These are phyloP conservation scores for Punctoribates punctum DNA, from an alignment of 2,888 invertebrate genomes.

Conservation along the genomic window DNA sequence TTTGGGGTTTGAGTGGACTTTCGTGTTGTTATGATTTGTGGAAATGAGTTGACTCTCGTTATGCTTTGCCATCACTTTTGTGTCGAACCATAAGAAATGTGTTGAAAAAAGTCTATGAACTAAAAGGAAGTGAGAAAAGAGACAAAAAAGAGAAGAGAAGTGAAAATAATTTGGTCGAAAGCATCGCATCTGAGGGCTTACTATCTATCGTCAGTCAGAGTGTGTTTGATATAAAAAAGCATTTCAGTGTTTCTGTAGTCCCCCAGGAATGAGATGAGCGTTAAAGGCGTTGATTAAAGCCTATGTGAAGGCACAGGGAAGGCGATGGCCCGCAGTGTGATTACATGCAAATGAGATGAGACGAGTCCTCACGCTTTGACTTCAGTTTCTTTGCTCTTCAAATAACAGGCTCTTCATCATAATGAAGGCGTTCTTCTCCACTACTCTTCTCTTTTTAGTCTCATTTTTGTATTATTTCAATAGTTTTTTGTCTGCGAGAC, in stretches of 20 bases:
- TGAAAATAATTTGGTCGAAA: constrained; percentile 25
- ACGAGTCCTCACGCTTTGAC: background rate
- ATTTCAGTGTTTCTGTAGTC: constrained; percentile 9
- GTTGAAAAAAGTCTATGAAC: background rate
- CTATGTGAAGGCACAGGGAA: background rate
- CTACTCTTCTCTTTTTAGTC: background rate
- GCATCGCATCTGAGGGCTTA: background rate
- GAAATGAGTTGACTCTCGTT: background rate
- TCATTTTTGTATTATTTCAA: background rate
- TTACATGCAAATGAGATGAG: constrained; percentile 35
- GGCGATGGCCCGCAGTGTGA: constrained; percentile 28
- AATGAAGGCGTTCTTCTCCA: background rate
- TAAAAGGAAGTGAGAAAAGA: constrained; percentile 14
- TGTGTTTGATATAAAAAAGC: constrained; percentile 32
- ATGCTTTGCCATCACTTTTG: constrained; percentile 9
- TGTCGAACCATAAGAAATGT: constrained; percentile 22
- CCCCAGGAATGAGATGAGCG: constrained; percentile 24
- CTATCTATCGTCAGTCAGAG: background rate
- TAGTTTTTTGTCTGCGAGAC: background rate
- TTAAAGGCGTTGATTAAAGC: constrained; percentile 26
- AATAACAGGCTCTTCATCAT: constrained; percentile 15
- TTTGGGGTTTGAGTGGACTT: constrained; percentile 23
- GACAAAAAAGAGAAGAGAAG: constrained; percentile 14
- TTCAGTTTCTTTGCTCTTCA: constrained; percentile 32
- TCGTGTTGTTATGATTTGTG: constrained; percentile 8